These are phyloP conservation scores for Protobothrops mucrosquamatus DNA, from an alignment of 2,113 vertebrate genomes.

Conservation along the genomic window DNA sequence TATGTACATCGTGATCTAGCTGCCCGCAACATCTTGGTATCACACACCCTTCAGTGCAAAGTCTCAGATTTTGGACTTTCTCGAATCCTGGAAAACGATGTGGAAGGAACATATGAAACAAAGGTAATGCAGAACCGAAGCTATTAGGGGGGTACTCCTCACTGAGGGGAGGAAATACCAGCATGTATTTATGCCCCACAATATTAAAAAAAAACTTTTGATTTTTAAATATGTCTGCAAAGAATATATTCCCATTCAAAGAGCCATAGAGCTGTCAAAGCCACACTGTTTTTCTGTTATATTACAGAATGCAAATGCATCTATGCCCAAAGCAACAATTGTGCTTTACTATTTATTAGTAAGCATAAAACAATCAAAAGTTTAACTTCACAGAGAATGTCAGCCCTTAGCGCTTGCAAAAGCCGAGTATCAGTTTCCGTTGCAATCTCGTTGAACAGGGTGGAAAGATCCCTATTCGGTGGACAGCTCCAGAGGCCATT, in stretches of 20 bases:
- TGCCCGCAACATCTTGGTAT: constrained; percentile 77
- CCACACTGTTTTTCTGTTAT: not conserved
- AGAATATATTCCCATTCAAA: not conserved
- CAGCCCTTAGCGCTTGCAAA: too few relatives aligned
- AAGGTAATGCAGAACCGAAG: constrained; percentile 56
- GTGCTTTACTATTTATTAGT: not conserved
- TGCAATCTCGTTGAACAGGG: constrained; percentile 58
- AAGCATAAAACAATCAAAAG: not conserved
- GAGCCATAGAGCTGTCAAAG: not conserved
- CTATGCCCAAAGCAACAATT: not conserved
- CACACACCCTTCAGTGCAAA: constrained; percentile 72
- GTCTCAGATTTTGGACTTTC: constrained; percentile 78
- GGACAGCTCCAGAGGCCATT: constrained; percentile 80
- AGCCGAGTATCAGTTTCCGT: not conserved
- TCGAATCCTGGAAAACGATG: constrained; percentile 68
- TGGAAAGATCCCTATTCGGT: constrained; percentile 77
- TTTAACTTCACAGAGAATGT: not conserved
- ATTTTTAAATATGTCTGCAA: not conserved
- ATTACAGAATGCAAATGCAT: not conserved
- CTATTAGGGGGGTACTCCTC: not conserved
- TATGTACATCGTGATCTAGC: constrained; percentile 77
- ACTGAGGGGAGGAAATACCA: not conserved
- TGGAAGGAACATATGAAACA: constrained; percentile 76
- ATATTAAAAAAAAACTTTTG: not conserved
- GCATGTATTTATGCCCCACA: not conserved